Evolutionary conservation across 1,140 invertebrate genomes (phyloP).

Genomic region (Grapholita molesta): DNA sequence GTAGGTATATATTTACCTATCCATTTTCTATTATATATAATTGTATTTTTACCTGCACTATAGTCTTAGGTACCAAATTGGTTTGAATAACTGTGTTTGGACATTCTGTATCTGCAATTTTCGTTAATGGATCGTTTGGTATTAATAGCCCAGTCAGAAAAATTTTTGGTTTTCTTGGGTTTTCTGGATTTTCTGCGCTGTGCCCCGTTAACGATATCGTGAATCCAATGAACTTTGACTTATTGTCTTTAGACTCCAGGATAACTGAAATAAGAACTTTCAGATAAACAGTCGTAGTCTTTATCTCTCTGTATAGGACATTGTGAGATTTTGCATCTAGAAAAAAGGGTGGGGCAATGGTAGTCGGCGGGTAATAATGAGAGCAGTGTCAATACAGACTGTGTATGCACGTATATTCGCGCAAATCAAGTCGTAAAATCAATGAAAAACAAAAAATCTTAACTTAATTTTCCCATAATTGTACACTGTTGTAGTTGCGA

Average conservation of each 20-base stretch:
- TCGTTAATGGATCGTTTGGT: neutral
- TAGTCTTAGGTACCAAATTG: constrained; percentile 56
- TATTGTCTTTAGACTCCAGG: constrained; percentile 42
- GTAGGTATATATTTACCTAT: no score
- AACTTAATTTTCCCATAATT: no score
- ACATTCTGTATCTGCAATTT: constrained; percentile 32
- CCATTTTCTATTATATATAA: neutral
- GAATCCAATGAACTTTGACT: constrained; percentile 60
- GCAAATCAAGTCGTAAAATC: no score
- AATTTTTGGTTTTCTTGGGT: constrained; percentile 45
- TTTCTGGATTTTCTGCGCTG: constrained; percentile 45
- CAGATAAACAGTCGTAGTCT: no score
- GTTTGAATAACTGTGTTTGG: constrained; percentile 58
- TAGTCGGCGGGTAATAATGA: no score
- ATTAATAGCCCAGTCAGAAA: constrained; percentile 16
- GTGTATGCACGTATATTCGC: no score
- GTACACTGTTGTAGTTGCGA: no score
- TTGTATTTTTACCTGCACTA: constrained; percentile 58
- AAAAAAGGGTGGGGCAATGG: no score
- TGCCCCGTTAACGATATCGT: constrained; percentile 57
- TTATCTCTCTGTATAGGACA: no score
- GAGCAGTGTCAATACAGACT: no score
- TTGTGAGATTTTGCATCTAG: no score
- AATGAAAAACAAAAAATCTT: no score
- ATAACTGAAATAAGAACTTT: constrained; percentile 41